Conservation (phyloP, 2,113 vertebrate genomes). For the Pedionomus torquatus region DNA sequence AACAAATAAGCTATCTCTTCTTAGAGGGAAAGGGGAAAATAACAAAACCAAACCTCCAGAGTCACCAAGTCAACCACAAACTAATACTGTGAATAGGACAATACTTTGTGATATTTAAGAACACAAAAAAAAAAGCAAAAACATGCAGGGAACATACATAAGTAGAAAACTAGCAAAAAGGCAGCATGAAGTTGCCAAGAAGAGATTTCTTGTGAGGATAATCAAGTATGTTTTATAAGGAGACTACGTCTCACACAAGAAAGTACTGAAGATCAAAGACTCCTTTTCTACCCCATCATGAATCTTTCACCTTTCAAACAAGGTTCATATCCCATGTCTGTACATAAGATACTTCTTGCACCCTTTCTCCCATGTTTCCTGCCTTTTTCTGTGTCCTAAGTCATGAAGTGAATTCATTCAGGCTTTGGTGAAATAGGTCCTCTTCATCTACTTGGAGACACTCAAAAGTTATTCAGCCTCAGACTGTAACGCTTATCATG, state of each 20-base stretch:
- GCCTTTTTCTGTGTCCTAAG: neutral
- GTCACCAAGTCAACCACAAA: neutral
- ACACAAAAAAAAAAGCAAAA: neutral
- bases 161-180: neutral
- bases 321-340: neutral
- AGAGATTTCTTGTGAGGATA: neutral
- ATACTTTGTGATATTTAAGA: neutral
- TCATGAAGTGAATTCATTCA: neutral
- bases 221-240: neutral
- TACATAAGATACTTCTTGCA: accelerated
- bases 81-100: neutral
- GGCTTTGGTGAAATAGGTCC: neutral
- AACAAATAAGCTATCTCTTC: neutral
- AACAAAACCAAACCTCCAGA: neutral
- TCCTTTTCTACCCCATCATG: neutral
- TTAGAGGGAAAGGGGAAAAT: neutral
- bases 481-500: neutral
- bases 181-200: neutral
- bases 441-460: neutral
- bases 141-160: neutral
- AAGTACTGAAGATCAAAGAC: neutral
- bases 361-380: neutral
- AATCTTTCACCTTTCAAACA: neutral
- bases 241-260: neutral
- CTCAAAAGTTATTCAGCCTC: neutral